Evolutionary conservation across 2,888 invertebrate species (phyloP).

Genomic region (Andricus curvator): DNA sequence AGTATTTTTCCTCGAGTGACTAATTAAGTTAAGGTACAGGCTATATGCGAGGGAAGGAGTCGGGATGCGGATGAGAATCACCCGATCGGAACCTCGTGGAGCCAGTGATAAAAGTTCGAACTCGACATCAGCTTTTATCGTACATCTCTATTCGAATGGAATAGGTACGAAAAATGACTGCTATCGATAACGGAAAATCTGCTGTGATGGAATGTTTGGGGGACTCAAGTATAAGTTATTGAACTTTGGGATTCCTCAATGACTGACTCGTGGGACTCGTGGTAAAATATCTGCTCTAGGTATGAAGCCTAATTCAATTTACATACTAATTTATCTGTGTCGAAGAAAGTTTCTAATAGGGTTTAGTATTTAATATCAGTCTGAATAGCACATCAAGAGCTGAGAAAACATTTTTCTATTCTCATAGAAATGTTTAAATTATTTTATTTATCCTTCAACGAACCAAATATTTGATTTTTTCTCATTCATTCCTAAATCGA

Average conservation of each 20-base stretch:
- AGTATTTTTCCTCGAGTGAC: neutral
- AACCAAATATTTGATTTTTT: no score
- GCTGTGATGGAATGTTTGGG: neutral
- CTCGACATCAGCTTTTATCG: neutral
- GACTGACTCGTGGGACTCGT: neutral
- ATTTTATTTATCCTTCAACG: no score
- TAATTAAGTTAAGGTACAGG: neutral
- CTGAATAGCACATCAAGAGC: neutral
- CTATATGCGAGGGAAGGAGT: no score
- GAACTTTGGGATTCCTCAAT: neutral
- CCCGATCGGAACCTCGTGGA: neutral
- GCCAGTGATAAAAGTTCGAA: conserved; percentile 3
- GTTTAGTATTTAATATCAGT: neutral
- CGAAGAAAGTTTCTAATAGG: neutral
- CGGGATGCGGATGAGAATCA: neutral
- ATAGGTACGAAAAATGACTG: conserved; percentile 12
- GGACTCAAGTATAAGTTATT: neutral
- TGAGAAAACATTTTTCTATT: neutral
- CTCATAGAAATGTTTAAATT: neutral
- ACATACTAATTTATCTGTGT: conserved; percentile 18
- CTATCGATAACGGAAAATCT: conserved; percentile 10
- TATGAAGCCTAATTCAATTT: conserved; percentile 24
- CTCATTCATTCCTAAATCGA: no score
- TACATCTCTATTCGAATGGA: conserved; percentile 3
- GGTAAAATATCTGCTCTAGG: conserved; percentile 22